Conservation (phyloP, 2,113 vertebrate species). For the Callorhinus ursinus region DNA sequence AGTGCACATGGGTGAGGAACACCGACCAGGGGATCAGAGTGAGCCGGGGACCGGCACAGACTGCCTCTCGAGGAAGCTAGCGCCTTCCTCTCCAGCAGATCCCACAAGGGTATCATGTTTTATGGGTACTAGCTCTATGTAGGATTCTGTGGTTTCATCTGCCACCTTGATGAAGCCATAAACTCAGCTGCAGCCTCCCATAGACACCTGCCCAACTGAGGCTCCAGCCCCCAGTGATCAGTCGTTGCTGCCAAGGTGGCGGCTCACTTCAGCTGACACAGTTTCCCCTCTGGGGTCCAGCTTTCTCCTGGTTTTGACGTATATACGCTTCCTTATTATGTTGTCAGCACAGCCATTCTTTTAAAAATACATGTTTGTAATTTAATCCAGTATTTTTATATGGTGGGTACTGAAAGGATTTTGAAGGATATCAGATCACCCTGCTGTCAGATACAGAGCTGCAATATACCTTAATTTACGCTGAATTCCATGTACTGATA, state of each 20-base stretch:
- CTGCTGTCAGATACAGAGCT: neutral
- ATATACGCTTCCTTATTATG: neutral
- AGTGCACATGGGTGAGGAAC: neutral
- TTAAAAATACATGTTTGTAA: neutral
- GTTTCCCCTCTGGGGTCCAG: neutral
- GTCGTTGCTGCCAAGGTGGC: too few relatives aligned
- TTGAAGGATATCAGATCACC: neutral
- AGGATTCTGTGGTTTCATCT: neutral
- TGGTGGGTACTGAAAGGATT: neutral
- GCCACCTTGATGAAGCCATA: neutral
- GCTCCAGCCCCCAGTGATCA: rapidly evolving
- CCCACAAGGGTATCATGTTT: rapidly evolving
- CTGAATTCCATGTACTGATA: neutral
- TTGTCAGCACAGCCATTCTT: neutral
- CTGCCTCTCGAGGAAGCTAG: neutral
- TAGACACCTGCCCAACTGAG: rapidly evolving
- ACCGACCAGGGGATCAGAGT: neutral
- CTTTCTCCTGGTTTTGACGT: neutral
- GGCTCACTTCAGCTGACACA: neutral
- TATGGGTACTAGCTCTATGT: neutral
- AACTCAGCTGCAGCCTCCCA: rapidly evolving
- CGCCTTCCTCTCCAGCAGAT: neutral
- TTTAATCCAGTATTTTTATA: neutral
- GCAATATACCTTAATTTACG: neutral
- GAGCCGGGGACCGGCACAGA: neutral